phyloP scores from a whole-genome alignment of 2,797 vertebrate genomes.

The Lemur catta region DNA sequence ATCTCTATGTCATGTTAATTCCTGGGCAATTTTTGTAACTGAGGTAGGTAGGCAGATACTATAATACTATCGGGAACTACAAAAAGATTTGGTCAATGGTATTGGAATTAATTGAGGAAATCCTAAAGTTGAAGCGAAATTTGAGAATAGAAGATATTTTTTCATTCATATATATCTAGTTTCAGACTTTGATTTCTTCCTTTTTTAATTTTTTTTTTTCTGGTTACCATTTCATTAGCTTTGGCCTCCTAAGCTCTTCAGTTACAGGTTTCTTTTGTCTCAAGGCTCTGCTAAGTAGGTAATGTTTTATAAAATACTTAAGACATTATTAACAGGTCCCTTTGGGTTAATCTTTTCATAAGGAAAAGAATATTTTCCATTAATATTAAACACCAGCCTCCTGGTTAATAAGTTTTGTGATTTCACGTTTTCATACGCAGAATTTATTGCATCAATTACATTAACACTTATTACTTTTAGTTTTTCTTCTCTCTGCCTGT shows the following conservation, averaged over 20 bases:
- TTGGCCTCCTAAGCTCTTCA: neutral
- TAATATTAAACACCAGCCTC: constrained; percentile 6
- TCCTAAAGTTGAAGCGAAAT: neutral
- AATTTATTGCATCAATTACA: neutral
- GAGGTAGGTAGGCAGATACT: neutral
- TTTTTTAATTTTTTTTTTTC: no score
- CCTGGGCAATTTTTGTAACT: neutral
- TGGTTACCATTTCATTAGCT: neutral
- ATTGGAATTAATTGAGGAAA: neutral
- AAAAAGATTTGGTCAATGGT: neutral
- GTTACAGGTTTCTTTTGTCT: neutral
- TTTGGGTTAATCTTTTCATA: neutral
- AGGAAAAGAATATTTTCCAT: neutral
- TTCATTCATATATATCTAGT: neutral
- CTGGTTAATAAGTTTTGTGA: neutral
- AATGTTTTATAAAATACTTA: neutral
- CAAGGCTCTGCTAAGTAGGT: neutral
- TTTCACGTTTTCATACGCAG: neutral
- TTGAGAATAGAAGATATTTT: neutral
- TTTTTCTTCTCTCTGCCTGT: neutral
- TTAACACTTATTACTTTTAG: neutral
- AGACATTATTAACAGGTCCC: neutral
- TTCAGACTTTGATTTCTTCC: neutral
- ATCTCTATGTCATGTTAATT: neutral
- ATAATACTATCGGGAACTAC: neutral